Conservation (phyloP, 2,797 vertebrate genomes). For the Hylomyscus alleni region DNA sequence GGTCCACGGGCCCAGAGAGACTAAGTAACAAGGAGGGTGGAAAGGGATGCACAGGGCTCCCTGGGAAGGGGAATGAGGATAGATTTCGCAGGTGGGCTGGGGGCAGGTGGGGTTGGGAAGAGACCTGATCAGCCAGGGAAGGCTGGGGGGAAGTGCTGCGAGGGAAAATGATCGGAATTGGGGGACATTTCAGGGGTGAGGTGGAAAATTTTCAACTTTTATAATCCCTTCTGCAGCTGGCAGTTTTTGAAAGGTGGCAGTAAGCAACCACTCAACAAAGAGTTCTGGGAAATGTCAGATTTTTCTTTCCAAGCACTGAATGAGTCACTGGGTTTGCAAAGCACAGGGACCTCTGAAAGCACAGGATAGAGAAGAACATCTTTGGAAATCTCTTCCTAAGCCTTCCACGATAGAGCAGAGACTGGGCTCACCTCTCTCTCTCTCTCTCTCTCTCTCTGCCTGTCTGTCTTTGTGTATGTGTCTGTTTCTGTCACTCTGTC, state of each 20-base stretch:
- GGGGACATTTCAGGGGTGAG: background rate
- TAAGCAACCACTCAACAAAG: constrained; percentile 60
- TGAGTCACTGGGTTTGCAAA: constrained; percentile 80
- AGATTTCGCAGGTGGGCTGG: background rate
- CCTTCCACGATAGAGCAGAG: background rate
- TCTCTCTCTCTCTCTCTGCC: background rate
- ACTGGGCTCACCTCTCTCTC: background rate
- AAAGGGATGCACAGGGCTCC: background rate
- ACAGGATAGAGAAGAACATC: constrained; percentile 26
- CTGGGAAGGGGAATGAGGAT: background rate
- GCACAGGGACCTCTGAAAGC: constrained; percentile 38
- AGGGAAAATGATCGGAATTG: background rate
- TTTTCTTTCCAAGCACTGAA: constrained; percentile 67
- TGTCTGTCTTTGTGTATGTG: background rate
- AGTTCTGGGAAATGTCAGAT: constrained; percentile 80
- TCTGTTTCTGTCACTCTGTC: too few species aligned
- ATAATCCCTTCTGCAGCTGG: constrained; percentile 30
- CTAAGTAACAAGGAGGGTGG: background rate
- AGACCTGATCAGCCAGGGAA: background rate
- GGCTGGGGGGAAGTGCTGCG: too few species aligned
- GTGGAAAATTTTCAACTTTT: background rate
- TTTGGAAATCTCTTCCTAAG: constrained; percentile 41
- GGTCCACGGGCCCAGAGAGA: background rate
- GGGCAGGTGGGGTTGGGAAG: background rate
- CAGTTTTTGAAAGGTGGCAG: constrained; percentile 65